phyloP scores from a whole-genome alignment of 2,113 vertebrate species.

The Pyrgilauda ruficollis region DNA sequence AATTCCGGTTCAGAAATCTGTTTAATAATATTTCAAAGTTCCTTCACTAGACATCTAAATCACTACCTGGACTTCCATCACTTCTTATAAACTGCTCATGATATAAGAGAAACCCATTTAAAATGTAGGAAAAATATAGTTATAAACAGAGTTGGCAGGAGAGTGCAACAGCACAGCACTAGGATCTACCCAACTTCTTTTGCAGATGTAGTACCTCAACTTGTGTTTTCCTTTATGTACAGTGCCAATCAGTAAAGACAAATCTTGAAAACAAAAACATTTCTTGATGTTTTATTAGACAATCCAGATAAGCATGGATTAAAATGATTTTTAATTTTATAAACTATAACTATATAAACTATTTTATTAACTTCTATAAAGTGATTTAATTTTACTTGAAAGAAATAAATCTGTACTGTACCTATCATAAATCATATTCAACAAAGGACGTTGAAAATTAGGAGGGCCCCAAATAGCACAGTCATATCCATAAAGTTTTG shows the following conservation, averaged over 20 bases:
- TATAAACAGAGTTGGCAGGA: background rate
- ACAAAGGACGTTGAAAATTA: constrained; percentile 71
- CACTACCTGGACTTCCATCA: background rate
- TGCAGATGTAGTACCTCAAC: background rate
- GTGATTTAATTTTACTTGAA: background rate
- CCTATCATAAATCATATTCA: constrained; percentile 80
- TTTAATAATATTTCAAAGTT: background rate
- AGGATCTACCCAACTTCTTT: background rate
- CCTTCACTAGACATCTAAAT: background rate
- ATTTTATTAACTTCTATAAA: background rate
- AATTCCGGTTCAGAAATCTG: background rate
- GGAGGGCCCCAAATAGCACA: constrained; percentile 82
- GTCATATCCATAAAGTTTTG: constrained; percentile 78
- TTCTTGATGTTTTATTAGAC: background rate
- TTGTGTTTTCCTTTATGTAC: background rate
- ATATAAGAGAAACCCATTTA: background rate
- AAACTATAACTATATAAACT: too few species aligned
- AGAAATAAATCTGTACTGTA: constrained; percentile 52
- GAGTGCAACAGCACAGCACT: background rate
- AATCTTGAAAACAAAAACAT: background rate
- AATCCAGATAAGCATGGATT: background rate
- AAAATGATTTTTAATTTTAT: background rate
- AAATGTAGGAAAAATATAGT: background rate
- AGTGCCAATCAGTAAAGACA: background rate
- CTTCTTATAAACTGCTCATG: background rate